Base-by-base conservation (phyloP, 2,113 vertebrate genomes). In the Neodon shergylaensis region DNA sequence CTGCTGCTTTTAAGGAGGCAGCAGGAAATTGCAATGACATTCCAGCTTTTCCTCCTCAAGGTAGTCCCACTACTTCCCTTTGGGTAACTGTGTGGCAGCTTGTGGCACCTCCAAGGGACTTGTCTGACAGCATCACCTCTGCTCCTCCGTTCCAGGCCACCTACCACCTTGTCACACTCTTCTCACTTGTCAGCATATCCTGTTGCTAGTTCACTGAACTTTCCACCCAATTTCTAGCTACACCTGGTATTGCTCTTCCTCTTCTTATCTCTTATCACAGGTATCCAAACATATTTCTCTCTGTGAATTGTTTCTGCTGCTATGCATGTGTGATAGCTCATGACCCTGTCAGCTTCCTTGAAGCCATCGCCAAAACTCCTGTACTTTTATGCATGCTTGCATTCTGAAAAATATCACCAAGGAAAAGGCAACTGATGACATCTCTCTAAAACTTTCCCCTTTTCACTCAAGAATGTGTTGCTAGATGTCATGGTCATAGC, bases 61-160 rank as follows among this genome's bases (percentile, higher is more conserved):
- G 49, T 21, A 7, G 3, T 14, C 49, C 49, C 24, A 13, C 3
- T 39, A 0, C 0, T 10, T 22, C 47, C 39, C 12, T 7, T 28
- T 24, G 28, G 26, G 31, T 22, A 42, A 22, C 72, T 66, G 6
- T 22, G 33, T 5, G 76, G 44, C 26, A 79, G 52, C 19, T 9
- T 31, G 1, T 28, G 78, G 49, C n/a, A 31, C n/a, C 11, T 68
- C 81, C 28, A 4, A 1, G 42, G 54, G 1, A 47, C 10, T 54
- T 4, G 0, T 1, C 54, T n/a, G 39, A 44, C 36, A 8, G 10
- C 1, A 3, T 31, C 58, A 7, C 16, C 36, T 49, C 21, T 24
- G 31, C 8, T 24, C 3, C 22, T 3, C 68, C 44, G 14, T 21
- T 63, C 39, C 63, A 65, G 28, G 65, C 31, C 54, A 66, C n/a